Conservation (phyloP, 2,888 invertebrate genomes). For the Xanthia icteritia region DNA sequence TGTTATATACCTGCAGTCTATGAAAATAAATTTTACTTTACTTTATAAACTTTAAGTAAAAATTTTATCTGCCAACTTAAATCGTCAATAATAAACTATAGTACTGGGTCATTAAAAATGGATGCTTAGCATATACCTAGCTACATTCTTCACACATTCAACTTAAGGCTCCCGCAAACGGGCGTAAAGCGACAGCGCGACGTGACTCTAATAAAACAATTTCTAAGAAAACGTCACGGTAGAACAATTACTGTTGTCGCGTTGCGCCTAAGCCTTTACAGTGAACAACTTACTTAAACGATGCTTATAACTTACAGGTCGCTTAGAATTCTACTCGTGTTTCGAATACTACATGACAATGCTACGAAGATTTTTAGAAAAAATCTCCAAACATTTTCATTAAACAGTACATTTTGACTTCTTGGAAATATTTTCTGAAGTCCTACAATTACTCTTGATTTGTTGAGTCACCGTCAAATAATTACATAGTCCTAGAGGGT, state of each 20-base stretch:
- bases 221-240: too few relatives aligned
- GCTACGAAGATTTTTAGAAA: background rate
- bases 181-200: too few relatives aligned
- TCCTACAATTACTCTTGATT: slow-evolving; percentile 12
- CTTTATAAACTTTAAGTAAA: too few relatives aligned
- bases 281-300: background rate
- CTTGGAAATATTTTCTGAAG: slow-evolving; percentile 28
- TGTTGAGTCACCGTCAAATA: slow-evolving; percentile 41
- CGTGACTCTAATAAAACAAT: too few relatives aligned
- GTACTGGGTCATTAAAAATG: background rate
- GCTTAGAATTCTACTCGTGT: slow-evolving; percentile 5
- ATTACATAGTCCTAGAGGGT: slow-evolving; percentile 28
- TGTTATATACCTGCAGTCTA: too few relatives aligned
- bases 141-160: background rate
- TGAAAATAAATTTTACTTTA: too few relatives aligned
- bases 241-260: too few relatives aligned
- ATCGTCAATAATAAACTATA: background rate
- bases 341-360: background rate
- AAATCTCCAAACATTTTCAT: background rate
- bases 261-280: background rate
- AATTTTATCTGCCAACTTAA: too few relatives aligned
- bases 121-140: background rate
- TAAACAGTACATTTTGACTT: background rate
- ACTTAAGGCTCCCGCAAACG: background rate
- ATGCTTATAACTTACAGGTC: background rate